Conservation (phyloP, 2,888 invertebrate species). For the Fissipunctia ypsillon region DNA sequence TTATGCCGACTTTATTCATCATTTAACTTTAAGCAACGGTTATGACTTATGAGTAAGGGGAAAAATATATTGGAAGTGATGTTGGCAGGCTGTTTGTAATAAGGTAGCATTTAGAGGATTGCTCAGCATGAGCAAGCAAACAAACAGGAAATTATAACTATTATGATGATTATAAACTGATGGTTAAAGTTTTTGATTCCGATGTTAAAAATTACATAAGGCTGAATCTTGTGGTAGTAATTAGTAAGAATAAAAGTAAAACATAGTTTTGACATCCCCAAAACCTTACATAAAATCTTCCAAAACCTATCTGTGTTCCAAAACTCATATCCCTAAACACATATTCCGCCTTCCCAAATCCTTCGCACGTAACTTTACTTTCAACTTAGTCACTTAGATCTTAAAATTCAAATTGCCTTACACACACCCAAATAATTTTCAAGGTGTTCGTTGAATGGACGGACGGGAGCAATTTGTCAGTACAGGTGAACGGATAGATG, state of each 20-base stretch:
- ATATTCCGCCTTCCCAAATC: background rate
- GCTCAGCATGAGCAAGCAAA: background rate
- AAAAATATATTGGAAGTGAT: background rate
- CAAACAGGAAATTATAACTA: background rate
- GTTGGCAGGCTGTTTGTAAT: background rate
- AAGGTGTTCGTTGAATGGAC: slow-evolving; percentile 57
- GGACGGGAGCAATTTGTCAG: slow-evolving; percentile 71
- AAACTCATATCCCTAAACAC: background rate
- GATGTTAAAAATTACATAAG: background rate
- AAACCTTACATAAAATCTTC: background rate
- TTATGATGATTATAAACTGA: background rate
- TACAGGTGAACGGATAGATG: slow-evolving; percentile 63
- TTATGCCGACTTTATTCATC: background rate
- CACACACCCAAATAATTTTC: slow-evolving; percentile 28
- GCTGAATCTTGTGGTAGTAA: background rate
- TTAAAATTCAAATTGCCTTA: slow-evolving; percentile 25
- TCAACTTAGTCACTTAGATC: background rate
- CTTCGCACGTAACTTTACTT: background rate
- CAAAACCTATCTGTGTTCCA: background rate
- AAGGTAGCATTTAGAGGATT: too few relatives aligned
- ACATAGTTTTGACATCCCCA: background rate
- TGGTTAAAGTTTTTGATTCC: background rate
- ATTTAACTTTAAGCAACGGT: background rate
- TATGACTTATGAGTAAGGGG: background rate
- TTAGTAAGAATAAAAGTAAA: background rate